Evolutionary conservation across 2,888 invertebrate genomes (phyloP).

Genomic region (Timema cristinae): DNA sequence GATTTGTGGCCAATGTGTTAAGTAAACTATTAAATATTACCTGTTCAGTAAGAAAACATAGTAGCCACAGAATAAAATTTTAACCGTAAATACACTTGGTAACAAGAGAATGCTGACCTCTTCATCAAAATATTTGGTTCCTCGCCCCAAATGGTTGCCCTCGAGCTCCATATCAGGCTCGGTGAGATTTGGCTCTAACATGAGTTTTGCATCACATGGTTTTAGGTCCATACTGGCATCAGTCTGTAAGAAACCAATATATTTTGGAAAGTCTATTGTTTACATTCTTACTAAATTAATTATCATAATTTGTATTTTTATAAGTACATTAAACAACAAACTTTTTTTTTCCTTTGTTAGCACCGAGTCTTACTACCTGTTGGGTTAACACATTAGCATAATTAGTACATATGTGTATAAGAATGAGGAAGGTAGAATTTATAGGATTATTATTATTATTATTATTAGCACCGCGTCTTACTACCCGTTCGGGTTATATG

Average conservation of each 20-base stretch:
- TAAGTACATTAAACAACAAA: too few relatives aligned
- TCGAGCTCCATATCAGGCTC: constrained; percentile 83
- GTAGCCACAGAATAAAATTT: neutral
- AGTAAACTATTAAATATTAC: too few relatives aligned
- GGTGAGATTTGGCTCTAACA: constrained; percentile 62
- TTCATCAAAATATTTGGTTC: constrained; percentile 74
- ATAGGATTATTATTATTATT: too few relatives aligned
- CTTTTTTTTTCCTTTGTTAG: too few relatives aligned
- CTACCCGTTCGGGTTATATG: too few relatives aligned
- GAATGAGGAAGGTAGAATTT: too few relatives aligned
- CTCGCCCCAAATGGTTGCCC: constrained; percentile 82
- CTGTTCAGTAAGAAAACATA: too few relatives aligned
- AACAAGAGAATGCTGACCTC: constrained; percentile 48
- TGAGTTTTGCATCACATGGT: constrained; percentile 68
- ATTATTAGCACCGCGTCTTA: too few relatives aligned
- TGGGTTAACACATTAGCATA: too few relatives aligned
- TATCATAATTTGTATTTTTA: neutral
- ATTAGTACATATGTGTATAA: too few relatives aligned
- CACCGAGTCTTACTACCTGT: too few relatives aligned
- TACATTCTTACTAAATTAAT: neutral
- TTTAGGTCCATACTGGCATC: constrained; percentile 60
- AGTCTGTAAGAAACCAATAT: constrained; percentile 35
- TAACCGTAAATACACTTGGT: neutral
- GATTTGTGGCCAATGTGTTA: too few relatives aligned
- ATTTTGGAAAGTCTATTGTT: neutral